Conservation (phyloP, 2,888 invertebrate genomes). For the Heliconius erato region DNA sequence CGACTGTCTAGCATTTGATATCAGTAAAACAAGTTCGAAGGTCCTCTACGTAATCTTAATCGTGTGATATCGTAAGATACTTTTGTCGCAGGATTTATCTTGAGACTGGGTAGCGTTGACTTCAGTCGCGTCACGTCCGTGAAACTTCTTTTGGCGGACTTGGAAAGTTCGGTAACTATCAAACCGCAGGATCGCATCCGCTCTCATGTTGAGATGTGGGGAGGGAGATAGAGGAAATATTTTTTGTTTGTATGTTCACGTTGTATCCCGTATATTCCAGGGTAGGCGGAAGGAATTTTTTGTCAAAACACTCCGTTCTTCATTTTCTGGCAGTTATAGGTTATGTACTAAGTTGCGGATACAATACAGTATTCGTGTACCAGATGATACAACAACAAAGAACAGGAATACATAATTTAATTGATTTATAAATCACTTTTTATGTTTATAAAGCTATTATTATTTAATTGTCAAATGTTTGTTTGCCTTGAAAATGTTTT, state of each 20-base stretch:
- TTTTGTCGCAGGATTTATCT: slow-evolving; percentile 52
- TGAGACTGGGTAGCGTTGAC: slow-evolving; percentile 47
- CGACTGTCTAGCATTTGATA: slow-evolving; percentile 46
- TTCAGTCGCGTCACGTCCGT: slow-evolving; percentile 72
- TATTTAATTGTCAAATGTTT: too few species aligned
- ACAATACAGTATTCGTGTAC: too few species aligned
- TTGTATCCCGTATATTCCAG: neutral
- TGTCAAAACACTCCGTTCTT: too few species aligned
- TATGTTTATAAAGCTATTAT: too few species aligned
- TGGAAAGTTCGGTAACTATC: slow-evolving; percentile 70
- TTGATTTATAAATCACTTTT: too few species aligned
- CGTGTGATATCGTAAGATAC: slow-evolving; percentile 51
- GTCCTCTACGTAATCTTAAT: slow-evolving; percentile 53
- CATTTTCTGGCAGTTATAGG: too few species aligned
- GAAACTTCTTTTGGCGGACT: slow-evolving; percentile 75
- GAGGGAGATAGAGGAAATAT: slow-evolving; percentile 21
- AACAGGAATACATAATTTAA: too few species aligned
- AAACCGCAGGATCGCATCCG: slow-evolving; percentile 54
- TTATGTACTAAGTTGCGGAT: too few species aligned
- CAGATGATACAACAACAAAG: too few species aligned
- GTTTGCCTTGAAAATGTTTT: too few species aligned
- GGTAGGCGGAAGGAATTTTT: neutral
- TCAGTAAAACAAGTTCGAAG: slow-evolving; percentile 42
- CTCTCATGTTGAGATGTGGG: slow-evolving; percentile 26
- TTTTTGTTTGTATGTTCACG: slow-evolving; percentile 7